Conservation (phyloP, 2,888 invertebrate species). For the Tachystola acroxantha region DNA sequence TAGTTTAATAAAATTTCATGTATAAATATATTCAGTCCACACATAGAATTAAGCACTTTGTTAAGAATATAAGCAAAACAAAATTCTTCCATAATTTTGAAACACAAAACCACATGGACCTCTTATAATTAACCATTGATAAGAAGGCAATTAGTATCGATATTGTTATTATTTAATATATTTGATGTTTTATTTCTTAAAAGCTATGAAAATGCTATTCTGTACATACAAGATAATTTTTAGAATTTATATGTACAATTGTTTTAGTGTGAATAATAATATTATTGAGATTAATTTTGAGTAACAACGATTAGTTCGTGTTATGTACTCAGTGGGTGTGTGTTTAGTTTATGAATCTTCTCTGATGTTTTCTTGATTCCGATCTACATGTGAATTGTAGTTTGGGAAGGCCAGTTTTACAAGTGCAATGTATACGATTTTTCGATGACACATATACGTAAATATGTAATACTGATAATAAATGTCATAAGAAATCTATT, state of each 20-base stretch:
- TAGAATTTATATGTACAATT: slow-evolving; percentile 75
- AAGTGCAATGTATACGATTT: slow-evolving; percentile 80
- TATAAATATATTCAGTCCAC: neutral
- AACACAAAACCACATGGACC: slow-evolving; percentile 78
- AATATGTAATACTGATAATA: slow-evolving; percentile 60
- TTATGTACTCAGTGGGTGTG: slow-evolving; percentile 46
- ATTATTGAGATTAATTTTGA: slow-evolving; percentile 67
- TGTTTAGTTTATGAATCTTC: slow-evolving; percentile 55
- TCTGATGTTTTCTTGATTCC: slow-evolving; percentile 44
- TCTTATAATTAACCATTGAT: slow-evolving; percentile 79
- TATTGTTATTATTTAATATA: slow-evolving; percentile 79
- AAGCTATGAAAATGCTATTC: slow-evolving; percentile 72
- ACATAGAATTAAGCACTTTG: slow-evolving; percentile 42
- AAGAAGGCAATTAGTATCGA: slow-evolving; percentile 77
- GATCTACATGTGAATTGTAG: slow-evolving; percentile 44
- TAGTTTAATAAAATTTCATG: too few relatives aligned
- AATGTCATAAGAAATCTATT: slow-evolving; percentile 63
- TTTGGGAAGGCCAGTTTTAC: slow-evolving; percentile 72
- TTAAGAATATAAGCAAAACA: slow-evolving; percentile 16
- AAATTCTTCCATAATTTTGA: slow-evolving; percentile 49
- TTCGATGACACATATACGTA: slow-evolving; percentile 77
- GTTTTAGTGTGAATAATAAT: slow-evolving; percentile 78
- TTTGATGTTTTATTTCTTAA: slow-evolving; percentile 77
- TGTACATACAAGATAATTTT: slow-evolving; percentile 71
- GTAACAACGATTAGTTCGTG: slow-evolving; percentile 56